A percentile compares a stretch with the other conserved stretches of the same genome.
Conservation (phyloP, 1,140 invertebrate genomes). For the Chrysomallon squamiferum region DNA sequence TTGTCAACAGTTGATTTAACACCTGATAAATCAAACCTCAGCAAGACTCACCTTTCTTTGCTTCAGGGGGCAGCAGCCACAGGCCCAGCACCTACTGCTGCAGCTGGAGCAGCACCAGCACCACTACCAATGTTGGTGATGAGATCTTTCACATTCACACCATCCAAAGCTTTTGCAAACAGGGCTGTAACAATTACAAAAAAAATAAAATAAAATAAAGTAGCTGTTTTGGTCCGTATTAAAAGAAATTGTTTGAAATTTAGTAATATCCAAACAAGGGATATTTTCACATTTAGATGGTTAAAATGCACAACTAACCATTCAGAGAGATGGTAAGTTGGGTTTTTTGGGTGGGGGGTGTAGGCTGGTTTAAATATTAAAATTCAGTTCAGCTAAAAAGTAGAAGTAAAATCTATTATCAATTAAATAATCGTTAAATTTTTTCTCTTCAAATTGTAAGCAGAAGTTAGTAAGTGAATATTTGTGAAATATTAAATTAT, state of each 20-base stretch:
- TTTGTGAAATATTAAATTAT: no score
- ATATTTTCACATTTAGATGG: background rate
- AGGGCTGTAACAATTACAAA: conserved; percentile 68
- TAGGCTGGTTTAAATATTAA: no score
- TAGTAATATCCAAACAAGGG: background rate
- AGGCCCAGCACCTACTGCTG: conserved; percentile 71
- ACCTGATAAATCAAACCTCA: no score
- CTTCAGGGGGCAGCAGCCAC: conserved; percentile 70
- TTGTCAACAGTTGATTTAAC: no score
- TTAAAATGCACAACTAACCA: no score
- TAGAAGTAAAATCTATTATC: no score
- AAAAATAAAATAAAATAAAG: background rate
- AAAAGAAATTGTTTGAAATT: background rate
- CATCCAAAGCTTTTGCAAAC: conserved; percentile 96
- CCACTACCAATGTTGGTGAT: conserved; percentile 95
- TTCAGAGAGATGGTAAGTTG: no score
- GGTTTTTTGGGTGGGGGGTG: background rate
- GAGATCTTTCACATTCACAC: conserved; percentile 90
- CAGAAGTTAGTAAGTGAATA: no score
- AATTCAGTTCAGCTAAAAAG: no score
- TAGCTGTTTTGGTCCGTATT: background rate
- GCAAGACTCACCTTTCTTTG: conserved; percentile 44
- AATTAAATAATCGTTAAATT: no score
- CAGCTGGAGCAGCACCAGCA: conserved; percentile 82
- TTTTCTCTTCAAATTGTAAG: no score